Evolutionary conservation across 2,113 vertebrate genomes (phyloP).

Genomic region (Burhinus bistriatus): DNA sequence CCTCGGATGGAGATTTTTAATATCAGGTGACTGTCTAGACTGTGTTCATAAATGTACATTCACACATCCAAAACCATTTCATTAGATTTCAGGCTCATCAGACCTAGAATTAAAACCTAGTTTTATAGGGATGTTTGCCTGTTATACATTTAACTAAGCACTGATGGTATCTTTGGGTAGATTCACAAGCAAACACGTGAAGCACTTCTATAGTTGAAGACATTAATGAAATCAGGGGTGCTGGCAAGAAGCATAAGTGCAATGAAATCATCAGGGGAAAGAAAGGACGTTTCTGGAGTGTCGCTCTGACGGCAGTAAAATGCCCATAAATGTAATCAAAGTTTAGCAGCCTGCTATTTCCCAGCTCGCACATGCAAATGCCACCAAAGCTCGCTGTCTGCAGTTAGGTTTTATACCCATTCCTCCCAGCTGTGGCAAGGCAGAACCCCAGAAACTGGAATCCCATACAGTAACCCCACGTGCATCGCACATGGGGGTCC

Average conservation of each 20-base stretch:
- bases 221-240: background rate
- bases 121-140: background rate
- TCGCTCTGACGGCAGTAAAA: background rate
- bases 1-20: background rate
- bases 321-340: slow-evolving; percentile 1
- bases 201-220: background rate
- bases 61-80: background rate
- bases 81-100: background rate
- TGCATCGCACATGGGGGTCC: background rate
- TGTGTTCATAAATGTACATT: background rate
- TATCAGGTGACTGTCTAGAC: too few relatives aligned
- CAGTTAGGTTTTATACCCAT: background rate
- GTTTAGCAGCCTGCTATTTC: background rate
- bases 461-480: background rate
- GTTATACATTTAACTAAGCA: background rate
- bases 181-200: background rate
- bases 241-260: background rate
- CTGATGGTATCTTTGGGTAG: background rate
- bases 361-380: background rate
- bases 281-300: slow-evolving; percentile 17
- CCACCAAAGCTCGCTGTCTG: background rate
- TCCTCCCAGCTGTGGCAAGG: background rate
- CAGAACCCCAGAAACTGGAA: background rate
- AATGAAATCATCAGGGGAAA: slow-evolving; percentile 32
- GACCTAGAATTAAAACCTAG: background rate